These are phyloP conservation scores for Acronicta aceris DNA, from an alignment of 2,888 invertebrate species.

Conservation along the genomic window DNA sequence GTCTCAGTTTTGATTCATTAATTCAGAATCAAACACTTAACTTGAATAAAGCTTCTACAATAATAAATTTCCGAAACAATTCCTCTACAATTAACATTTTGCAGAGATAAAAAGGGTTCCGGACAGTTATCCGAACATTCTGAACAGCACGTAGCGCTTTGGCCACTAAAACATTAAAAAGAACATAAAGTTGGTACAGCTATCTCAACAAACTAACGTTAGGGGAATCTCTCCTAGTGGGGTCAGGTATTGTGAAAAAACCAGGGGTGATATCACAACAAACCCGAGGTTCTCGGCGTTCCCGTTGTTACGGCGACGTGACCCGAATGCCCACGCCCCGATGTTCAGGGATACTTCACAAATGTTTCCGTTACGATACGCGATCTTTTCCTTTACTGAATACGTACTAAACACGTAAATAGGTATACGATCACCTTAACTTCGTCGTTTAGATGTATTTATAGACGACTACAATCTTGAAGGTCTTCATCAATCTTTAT, in stretches of 20 bases:
- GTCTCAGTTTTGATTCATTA: no score
- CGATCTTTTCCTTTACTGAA: conserved; percentile 82
- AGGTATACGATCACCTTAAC: conserved; percentile 79
- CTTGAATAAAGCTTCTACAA: conserved; percentile 12
- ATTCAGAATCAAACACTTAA: no score
- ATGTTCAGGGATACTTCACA: conserved; percentile 83
- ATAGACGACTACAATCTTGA: conserved; percentile 58
- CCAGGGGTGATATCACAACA: conserved; percentile 85
- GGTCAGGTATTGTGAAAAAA: conserved; percentile 87
- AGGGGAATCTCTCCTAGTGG: conserved; percentile 78
- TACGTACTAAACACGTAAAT: conserved; percentile 82
- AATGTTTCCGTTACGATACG: conserved; percentile 85
- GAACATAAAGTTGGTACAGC: conserved; percentile 73
- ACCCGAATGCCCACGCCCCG: conserved; percentile 79
- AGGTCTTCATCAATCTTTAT: conserved; percentile 51
- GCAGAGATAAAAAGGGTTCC: conserved; percentile 55
- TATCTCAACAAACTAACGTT: conserved; percentile 74
- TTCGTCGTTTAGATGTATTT: conserved; percentile 71
- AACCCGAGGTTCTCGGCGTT: conserved; percentile 82
- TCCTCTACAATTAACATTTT: conserved; percentile 47
- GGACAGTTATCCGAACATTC: conserved; percentile 50
- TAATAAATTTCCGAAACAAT: conserved; percentile 29
- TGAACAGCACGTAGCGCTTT: conserved; percentile 65
- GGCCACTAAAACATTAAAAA: conserved; percentile 71
- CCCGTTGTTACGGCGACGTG: conserved; percentile 84